Evolutionary conservation across 2,113 vertebrate genomes (phyloP).

Genomic region (Neomonachus schauinslandi): DNA sequence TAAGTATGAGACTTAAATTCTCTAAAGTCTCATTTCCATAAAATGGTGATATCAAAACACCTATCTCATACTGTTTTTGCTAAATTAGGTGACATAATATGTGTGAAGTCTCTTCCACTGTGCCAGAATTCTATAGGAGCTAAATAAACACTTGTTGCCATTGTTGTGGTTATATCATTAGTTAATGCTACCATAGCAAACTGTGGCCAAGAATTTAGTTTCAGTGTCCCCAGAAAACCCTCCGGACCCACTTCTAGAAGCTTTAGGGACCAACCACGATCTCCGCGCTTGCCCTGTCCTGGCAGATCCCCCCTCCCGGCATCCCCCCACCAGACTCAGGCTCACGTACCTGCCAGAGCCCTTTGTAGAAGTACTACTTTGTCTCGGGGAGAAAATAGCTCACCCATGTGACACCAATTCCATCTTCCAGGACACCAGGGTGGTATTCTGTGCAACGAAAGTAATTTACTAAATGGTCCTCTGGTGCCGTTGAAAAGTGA

Average conservation of each 20-base stretch:
- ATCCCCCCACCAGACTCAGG: background rate
- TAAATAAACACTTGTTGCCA: background rate
- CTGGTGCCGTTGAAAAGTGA: slow-evolving; percentile 48
- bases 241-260: background rate
- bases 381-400: slow-evolving; percentile 51
- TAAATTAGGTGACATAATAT: background rate
- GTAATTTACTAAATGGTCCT: slow-evolving; percentile 75
- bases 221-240: background rate
- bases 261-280: background rate
- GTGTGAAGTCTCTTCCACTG: background rate
- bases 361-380: background rate
- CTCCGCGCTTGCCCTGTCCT: background rate
- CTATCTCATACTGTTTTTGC: background rate
- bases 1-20: background rate
- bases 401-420: slow-evolving; percentile 44
- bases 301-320: background rate
- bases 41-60: background rate
- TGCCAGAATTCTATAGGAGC: background rate
- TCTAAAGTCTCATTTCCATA: background rate
- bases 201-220: background rate
- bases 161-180: background rate
- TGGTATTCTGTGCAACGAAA: slow-evolving; percentile 66
- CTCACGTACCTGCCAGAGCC: background rate
- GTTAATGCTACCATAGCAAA: background rate
- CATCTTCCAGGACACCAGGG: slow-evolving; percentile 61